Evolutionary conservation across 2,888 invertebrate genomes (phyloP).

Genomic region (Heliconius hortense): DNA sequence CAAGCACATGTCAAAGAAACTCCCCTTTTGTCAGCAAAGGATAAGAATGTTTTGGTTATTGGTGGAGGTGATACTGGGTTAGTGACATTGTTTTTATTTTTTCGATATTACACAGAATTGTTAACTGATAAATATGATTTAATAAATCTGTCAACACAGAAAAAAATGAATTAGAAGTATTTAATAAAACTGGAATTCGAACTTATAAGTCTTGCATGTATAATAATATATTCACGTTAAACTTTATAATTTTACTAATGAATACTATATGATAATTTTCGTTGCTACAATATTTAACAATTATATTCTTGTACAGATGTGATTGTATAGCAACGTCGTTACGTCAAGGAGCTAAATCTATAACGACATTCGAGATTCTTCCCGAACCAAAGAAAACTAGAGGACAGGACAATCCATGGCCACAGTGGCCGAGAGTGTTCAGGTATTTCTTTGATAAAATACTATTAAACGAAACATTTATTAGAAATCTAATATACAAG

Average conservation of each 20-base stretch:
- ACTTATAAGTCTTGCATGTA: too few species aligned
- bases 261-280: too few species aligned
- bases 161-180: too few species aligned
- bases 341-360: slow-evolving; percentile 94
- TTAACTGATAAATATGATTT: too few species aligned
- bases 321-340: slow-evolving; percentile 99
- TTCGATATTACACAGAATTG: too few species aligned
- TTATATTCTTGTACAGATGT: slow-evolving; percentile 76
- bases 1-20: slow-evolving; percentile 58
- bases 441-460: slow-evolving; percentile 67
- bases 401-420: slow-evolving; percentile 97
- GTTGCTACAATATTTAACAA: not conserved
- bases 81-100: not conserved
- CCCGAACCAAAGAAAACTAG: slow-evolving; percentile 93
- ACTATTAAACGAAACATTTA: too few species aligned
- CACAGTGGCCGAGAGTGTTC: slow-evolving; percentile 98
- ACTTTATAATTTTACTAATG: too few species aligned
- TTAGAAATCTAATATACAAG: too few species aligned
- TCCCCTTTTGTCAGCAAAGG: slow-evolving; percentile 89
- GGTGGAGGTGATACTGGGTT: slow-evolving; percentile 92
- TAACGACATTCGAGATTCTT: slow-evolving; percentile 98
- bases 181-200: too few species aligned
- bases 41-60: slow-evolving; percentile 96
- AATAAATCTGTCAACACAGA: too few species aligned
- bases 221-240: too few species aligned